A percentile compares a stretch with the other conserved stretches of the same genome.
phyloP scores from a whole-genome alignment of 1,140 invertebrate species.

The Trichoplusia ni region DNA sequence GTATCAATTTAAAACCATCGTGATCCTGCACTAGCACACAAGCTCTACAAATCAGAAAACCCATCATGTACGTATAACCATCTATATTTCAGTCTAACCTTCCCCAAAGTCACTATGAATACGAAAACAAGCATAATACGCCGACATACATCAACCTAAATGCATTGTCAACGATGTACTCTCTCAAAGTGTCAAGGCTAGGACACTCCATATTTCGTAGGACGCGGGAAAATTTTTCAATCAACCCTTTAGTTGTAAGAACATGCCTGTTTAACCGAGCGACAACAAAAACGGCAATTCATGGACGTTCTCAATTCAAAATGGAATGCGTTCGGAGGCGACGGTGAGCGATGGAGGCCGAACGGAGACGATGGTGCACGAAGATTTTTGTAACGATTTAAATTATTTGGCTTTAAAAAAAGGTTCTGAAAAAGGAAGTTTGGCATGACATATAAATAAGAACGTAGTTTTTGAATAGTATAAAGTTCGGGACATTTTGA shows the following conservation, averaged over 20 bases:
- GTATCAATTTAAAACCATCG: too few relatives aligned
- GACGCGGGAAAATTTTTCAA: constrained; percentile 37
- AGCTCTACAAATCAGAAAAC: too few relatives aligned
- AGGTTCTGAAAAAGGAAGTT: too few relatives aligned
- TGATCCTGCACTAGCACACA: too few relatives aligned
- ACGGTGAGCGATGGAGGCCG: constrained; percentile 27
- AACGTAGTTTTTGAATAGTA: too few relatives aligned
- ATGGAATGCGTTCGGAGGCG: constrained; percentile 32
- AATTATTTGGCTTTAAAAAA: background rate
- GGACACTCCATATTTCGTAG: constrained; percentile 11
- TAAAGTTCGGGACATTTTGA: too few relatives aligned
- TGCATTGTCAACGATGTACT: background rate
- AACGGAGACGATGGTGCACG: constrained; percentile 13
- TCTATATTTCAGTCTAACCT: too few relatives aligned
- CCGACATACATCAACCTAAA: background rate
- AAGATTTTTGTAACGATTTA: constrained; percentile 15
- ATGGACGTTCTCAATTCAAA: constrained; percentile 30
- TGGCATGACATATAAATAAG: too few relatives aligned
- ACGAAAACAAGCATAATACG: too few relatives aligned
- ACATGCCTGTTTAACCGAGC: constrained; percentile 32
- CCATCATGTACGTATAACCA: too few relatives aligned
- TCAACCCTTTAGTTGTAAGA: constrained; percentile 19
- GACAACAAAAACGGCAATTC: constrained; percentile 34
- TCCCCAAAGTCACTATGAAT: too few relatives aligned
- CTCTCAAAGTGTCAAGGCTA: background rate